Percentiles rank a stretch among this genome's conserved stretches.
Evolutionary conservation across 2,797 vertebrate genomes (phyloP).

Genomic region (Gymnothorax reevesii): DNA sequence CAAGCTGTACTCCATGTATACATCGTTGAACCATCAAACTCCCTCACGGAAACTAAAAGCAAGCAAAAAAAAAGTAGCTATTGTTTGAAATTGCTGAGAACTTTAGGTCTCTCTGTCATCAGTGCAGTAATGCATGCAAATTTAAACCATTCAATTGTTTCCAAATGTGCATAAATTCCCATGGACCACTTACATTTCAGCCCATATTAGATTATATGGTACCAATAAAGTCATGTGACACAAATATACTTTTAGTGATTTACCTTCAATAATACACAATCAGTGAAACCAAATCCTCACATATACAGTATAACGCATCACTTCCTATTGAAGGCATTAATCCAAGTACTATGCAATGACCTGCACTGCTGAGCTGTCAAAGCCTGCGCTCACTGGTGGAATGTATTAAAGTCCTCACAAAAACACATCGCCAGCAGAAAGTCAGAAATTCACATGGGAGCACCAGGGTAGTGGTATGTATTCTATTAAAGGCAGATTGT

Average conservation of each 20-base stretch:
- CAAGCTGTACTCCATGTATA: conserved; percentile 17
- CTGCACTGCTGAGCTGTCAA: not conserved
- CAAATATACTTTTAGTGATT: conserved; percentile 46
- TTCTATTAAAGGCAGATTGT: not conserved
- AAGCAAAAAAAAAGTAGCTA: conserved; percentile 27
- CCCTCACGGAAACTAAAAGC: conserved; percentile 24
- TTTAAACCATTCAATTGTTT: conserved; percentile 45
- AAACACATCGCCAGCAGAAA: not conserved
- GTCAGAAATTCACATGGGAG: not conserved
- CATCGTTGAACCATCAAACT: conserved; percentile 32
- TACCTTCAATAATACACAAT: conserved; percentile 43
- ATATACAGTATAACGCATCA: not conserved
- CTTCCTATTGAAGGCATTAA: not conserved
- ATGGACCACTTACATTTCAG: conserved; percentile 3
- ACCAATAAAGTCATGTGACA: conserved; percentile 48
- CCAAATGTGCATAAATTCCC: conserved; percentile 34
- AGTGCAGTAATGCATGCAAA: not conserved
- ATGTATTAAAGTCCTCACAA: conserved; percentile 24
- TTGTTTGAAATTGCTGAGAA: conserved; percentile 38
- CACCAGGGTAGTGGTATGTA: too few species aligned
- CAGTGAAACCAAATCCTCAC: conserved; percentile 2
- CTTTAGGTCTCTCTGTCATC: conserved; percentile 29
- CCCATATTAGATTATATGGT: conserved; percentile 40
- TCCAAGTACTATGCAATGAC: not conserved
- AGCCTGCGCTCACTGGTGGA: not conserved